These are phyloP conservation scores for Pristionchus arcanus DNA, from an alignment of 2,888 invertebrate genomes.

Conservation along the genomic window DNA sequence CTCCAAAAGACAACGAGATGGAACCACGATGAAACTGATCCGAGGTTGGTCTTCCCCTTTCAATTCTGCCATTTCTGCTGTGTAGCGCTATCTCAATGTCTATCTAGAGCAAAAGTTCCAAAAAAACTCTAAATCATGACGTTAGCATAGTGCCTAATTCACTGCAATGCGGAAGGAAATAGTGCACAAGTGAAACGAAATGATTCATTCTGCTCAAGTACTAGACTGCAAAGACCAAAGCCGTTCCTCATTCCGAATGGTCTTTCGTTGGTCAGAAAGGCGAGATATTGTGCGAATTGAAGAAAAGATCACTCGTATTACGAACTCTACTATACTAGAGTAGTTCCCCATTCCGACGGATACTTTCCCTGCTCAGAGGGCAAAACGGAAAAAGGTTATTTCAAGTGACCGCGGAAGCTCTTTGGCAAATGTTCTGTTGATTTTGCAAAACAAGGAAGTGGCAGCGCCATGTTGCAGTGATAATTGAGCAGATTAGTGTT, in stretches of 20 bases:
- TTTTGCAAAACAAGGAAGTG: neutral
- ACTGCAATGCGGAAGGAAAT: neutral
- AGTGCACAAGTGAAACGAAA: neutral
- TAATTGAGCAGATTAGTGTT: too few relatives aligned
- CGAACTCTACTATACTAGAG: too few relatives aligned
- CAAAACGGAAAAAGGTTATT: neutral
- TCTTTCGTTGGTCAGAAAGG: neutral
- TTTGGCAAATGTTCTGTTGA: neutral
- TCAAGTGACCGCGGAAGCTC: neutral
- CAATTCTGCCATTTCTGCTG: too few relatives aligned
- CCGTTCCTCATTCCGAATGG: neutral
- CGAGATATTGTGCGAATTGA: too few relatives aligned
- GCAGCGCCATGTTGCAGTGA: neutral
- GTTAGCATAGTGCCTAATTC: too few relatives aligned
- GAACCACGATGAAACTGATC: too few relatives aligned
- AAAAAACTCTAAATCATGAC: too few relatives aligned
- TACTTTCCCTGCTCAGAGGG: neutral
- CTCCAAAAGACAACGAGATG: neutral
- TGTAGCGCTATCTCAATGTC: too few relatives aligned
- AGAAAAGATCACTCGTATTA: too few relatives aligned
- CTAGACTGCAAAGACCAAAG: neutral
- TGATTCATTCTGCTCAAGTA: slow-evolving; percentile 17
- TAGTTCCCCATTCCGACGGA: too few relatives aligned
- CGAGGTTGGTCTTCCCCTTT: too few relatives aligned
- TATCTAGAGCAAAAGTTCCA: too few relatives aligned